Conservation (phyloP, 2,797 vertebrate species). For the Sebastes elongatus region DNA sequence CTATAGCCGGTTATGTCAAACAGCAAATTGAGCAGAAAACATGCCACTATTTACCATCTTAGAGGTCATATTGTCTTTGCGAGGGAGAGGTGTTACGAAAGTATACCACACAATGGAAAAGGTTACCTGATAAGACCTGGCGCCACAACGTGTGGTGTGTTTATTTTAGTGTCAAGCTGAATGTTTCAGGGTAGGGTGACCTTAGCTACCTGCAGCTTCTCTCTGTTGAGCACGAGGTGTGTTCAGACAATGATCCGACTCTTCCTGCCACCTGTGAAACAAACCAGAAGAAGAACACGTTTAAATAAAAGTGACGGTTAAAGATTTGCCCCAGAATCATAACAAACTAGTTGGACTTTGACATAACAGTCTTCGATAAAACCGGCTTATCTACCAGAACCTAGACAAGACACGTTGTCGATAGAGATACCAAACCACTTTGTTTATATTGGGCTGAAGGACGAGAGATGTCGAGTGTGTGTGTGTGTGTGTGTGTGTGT, state of each 20-base stretch:
- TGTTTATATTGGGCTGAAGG: slow-evolving; percentile 48
- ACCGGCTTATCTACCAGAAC: slow-evolving; percentile 60
- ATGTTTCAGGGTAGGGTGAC: slow-evolving; percentile 18
- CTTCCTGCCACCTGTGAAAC: slow-evolving; percentile 25
- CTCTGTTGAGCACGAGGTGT: neutral
- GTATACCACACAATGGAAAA: slow-evolving; percentile 37
- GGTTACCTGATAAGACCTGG: slow-evolving; percentile 64
- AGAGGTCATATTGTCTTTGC: slow-evolving; percentile 27
- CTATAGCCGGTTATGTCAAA: neutral
- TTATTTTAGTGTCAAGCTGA: slow-evolving; percentile 55
- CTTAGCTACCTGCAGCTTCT: slow-evolving; percentile 23
- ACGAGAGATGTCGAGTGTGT: slow-evolving; percentile 24
- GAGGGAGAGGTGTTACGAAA: slow-evolving; percentile 40
- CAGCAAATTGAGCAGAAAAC: slow-evolving; percentile 3
- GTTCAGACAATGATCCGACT: neutral
- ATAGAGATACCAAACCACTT: slow-evolving; percentile 41
- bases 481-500: neutral
- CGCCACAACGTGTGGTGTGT: slow-evolving; percentile 41
- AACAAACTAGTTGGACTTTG: slow-evolving; percentile 43
- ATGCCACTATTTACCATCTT: slow-evolving; percentile 24
- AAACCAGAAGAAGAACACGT: slow-evolving; percentile 3
- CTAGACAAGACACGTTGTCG: slow-evolving; percentile 54
- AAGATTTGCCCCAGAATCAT: slow-evolving; percentile 38
- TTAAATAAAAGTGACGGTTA: slow-evolving; percentile 21
- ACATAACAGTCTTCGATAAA: slow-evolving; percentile 53